Evolutionary conservation across 2,888 invertebrate species (phyloP).

Genomic region (Pachydiplax longipennis): DNA sequence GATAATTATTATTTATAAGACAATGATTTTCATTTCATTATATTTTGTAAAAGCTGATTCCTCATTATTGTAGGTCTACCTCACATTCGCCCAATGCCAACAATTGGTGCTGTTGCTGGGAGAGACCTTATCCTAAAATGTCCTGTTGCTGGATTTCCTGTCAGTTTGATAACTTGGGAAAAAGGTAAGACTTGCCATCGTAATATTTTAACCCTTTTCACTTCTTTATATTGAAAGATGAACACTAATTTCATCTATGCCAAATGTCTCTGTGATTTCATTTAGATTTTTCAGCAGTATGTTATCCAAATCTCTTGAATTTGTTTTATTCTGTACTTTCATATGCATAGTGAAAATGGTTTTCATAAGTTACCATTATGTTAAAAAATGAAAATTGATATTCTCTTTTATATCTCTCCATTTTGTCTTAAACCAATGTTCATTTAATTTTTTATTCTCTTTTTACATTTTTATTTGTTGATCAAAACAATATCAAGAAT

Average conservation of each 20-base stretch:
- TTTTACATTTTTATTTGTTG: too few relatives aligned
- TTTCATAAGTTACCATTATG: too few relatives aligned
- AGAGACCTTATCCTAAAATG: conserved; percentile 54
- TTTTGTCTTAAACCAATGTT: too few relatives aligned
- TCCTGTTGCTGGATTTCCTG: conserved; percentile 55
- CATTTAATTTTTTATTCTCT: too few relatives aligned
- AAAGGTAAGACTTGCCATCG: conserved; percentile 56
- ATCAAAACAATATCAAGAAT: too few relatives aligned
- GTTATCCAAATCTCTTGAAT: neutral
- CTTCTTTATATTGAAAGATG: neutral
- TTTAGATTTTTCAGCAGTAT: neutral
- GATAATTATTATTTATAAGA: neutral
- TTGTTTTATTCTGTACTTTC: neutral
- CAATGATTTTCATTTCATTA: neutral
- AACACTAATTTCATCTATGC: neutral
- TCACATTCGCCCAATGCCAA: conserved; percentile 53
- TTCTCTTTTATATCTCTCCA: too few relatives aligned
- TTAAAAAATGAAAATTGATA: too few relatives aligned
- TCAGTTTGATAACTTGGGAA: conserved; percentile 58
- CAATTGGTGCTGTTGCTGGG: conserved; percentile 55
- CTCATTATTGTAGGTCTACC: conserved; percentile 52
- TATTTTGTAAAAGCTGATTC: neutral
- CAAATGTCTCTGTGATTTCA: neutral
- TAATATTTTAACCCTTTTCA: neutral
- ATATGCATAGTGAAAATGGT: too few relatives aligned